phyloP scores from a whole-genome alignment of 2,113 vertebrate genomes.

The Fulmarus glacialis region DNA sequence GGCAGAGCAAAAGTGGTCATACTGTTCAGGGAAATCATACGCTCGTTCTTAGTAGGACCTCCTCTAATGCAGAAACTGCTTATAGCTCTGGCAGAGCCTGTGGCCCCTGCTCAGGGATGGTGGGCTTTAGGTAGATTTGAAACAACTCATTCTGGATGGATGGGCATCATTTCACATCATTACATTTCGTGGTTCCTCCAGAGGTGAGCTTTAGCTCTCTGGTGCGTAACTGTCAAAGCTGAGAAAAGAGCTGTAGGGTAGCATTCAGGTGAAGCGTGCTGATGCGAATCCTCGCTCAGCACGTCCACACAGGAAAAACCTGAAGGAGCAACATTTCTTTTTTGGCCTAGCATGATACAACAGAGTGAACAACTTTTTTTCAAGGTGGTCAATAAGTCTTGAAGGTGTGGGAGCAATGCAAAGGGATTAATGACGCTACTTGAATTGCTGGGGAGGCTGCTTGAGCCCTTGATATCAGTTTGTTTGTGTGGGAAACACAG shows the following conservation, averaged over 20 bases:
- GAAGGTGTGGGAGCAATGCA: neutral
- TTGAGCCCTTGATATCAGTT: neutral
- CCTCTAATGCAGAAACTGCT: neutral
- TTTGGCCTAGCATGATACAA: neutral
- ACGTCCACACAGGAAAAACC: neutral
- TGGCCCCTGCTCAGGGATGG: accelerated
- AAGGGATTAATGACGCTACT: neutral
- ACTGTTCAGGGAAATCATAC: neutral
- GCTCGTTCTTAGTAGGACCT: neutral
- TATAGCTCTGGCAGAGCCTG: neutral
- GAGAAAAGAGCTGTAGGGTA: neutral
- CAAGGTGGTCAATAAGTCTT: neutral
- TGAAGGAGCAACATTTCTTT: neutral
- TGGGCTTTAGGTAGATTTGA: neutral
- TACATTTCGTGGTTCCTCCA: neutral
- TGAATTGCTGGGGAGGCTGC: neutral
- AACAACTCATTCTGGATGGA: neutral
- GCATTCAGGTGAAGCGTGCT: neutral
- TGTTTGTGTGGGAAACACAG: conserved; percentile 46
- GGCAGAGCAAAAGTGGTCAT: neutral
- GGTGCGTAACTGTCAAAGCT: neutral
- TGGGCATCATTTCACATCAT: neutral
- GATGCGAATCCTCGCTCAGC: neutral
- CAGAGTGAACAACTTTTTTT: neutral
- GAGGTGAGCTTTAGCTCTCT: neutral